These are phyloP conservation scores for Harmothoe impar DNA, from an alignment of 2,888 invertebrate species.

Conservation along the genomic window DNA sequence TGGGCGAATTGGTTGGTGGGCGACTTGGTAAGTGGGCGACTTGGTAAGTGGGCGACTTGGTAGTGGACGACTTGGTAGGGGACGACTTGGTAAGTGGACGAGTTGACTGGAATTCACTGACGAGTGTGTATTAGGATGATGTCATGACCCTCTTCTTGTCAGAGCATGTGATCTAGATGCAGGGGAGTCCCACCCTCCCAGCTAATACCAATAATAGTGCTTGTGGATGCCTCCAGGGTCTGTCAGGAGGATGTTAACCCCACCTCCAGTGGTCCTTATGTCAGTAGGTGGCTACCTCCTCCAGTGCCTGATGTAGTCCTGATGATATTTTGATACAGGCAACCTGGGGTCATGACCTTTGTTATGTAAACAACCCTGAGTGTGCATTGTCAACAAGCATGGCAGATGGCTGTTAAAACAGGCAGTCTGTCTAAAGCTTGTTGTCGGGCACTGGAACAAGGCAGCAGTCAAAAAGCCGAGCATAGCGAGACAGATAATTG, in stretches of 20 bases:
- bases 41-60: too few species aligned
- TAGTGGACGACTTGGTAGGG: too few species aligned
- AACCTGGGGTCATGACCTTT: constrained; percentile 46
- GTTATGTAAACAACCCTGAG: constrained; percentile 55
- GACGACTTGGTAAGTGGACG: too few species aligned
- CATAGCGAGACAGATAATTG: background rate
- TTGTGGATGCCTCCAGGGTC: background rate
- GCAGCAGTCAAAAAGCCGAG: background rate
- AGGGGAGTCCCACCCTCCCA: background rate
- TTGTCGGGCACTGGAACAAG: constrained; percentile 9
- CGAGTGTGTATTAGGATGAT: background rate
- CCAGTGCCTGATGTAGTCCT: constrained; percentile 27
- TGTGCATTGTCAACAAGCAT: constrained; percentile 61
- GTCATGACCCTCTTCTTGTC: background rate
- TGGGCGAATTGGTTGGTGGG: too few species aligned
- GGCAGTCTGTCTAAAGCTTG: background rate
- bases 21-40: too few species aligned
- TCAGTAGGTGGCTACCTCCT: constrained; percentile 27
- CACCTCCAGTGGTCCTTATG: background rate
- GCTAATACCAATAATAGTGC: background rate
- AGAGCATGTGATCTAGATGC: constrained; percentile 21
- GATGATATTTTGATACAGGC: constrained; percentile 54
- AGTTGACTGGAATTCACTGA: too few species aligned
- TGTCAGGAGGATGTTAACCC: background rate
- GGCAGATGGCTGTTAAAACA: constrained; percentile 50